Evolutionary conservation across 2,797 vertebrate genomes (phyloP).

Genomic region (Acridotheres tristis): DNA sequence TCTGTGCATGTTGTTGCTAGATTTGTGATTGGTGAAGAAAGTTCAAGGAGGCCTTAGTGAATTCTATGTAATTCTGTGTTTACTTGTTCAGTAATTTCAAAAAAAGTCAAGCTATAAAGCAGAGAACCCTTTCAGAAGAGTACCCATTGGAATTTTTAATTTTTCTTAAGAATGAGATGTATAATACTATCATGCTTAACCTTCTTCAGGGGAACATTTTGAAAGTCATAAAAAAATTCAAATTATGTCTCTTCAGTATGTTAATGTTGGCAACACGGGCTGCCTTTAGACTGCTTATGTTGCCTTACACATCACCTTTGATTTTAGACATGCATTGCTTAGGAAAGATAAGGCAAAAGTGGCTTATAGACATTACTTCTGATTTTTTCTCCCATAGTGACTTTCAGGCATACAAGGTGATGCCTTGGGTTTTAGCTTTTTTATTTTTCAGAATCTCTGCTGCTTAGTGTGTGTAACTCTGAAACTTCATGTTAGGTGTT

Average conservation of each 20-base stretch:
- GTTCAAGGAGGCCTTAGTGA: neutral
- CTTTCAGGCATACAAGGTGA: neutral
- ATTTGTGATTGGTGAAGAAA: neutral
- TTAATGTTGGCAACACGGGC: neutral
- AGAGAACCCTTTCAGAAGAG: neutral
- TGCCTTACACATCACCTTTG: neutral
- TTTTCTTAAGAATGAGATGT: conserved; percentile 5
- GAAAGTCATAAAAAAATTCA: neutral
- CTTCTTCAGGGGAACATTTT: neutral
- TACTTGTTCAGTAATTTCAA: neutral
- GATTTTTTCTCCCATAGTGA: neutral
- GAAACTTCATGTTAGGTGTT: no score
- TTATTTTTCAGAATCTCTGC: no score
- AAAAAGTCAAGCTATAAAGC: neutral
- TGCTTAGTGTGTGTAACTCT: no score
- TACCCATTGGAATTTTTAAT: neutral
- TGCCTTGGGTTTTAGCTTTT: no score
- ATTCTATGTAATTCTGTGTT: neutral
- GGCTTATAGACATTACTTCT: neutral
- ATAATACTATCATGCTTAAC: neutral
- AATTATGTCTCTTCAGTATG: neutral
- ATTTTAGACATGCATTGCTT: neutral
- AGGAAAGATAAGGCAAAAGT: neutral
- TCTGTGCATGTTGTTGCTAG: neutral
- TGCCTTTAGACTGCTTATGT: neutral